Evolutionary conservation across 2,113 vertebrate genomes (phyloP).

Genomic region (Orycteropus afer): DNA sequence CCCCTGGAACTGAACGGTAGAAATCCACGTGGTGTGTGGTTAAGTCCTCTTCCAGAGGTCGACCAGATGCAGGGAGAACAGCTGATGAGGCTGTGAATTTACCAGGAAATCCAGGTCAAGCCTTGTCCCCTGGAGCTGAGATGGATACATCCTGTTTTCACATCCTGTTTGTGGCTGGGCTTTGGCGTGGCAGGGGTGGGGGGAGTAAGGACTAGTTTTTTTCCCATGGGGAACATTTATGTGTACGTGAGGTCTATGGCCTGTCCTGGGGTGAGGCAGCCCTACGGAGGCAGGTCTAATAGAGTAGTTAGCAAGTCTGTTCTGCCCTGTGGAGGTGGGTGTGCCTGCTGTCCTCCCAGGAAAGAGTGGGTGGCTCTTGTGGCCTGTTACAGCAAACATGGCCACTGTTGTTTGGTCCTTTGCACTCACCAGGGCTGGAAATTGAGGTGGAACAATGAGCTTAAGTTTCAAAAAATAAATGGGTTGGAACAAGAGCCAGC

Average conservation of each 20-base stretch:
- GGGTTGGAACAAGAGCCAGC: neutral
- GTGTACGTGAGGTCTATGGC: neutral
- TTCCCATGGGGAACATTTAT: conserved; percentile 53
- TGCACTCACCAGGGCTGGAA: neutral
- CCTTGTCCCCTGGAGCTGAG: conserved; percentile 71
- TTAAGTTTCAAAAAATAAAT: neutral
- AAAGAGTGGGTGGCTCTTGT: neutral
- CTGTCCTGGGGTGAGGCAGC: neutral
- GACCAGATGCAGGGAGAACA: conserved; percentile 36
- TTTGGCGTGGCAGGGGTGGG: conserved; percentile 29
- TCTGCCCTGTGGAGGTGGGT: neutral
- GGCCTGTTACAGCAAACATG: neutral
- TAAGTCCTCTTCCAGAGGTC: conserved; percentile 10
- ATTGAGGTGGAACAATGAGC: neutral
- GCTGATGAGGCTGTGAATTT: conserved; percentile 78
- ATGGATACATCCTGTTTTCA: conserved; percentile 83
- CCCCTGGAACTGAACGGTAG: conserved; percentile 30
- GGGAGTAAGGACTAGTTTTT: conserved; percentile 61
- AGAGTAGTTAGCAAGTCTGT: no score
- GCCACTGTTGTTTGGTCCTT: neutral
- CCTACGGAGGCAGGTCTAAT: rapidly evolving
- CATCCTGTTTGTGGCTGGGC: conserved; percentile 85
- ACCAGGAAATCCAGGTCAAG: conserved; percentile 87
- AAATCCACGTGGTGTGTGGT: conserved; percentile 24
- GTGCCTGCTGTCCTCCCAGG: rapidly evolving